A percentile compares a stretch with the other conserved stretches of the same genome.
These are phyloP conservation scores for Bembecia ichneumoniformis DNA, from an alignment of 2,888 invertebrate genomes.

Conservation along the genomic window DNA sequence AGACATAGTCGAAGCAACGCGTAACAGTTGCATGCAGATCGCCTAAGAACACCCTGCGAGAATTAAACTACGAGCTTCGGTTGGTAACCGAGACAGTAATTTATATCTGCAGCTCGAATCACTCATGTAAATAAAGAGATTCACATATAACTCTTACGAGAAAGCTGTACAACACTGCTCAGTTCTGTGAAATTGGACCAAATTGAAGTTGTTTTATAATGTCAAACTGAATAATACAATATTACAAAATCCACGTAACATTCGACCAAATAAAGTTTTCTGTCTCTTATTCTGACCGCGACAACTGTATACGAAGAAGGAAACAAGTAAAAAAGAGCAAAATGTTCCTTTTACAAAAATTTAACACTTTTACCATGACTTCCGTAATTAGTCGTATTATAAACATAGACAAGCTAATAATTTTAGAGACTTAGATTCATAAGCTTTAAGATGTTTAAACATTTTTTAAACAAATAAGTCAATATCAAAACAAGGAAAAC, in stretches of 20 bases:
- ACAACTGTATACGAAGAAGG: too few relatives aligned
- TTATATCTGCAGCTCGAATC: constrained; percentile 40
- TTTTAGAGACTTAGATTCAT: too few relatives aligned
- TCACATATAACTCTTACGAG: constrained; percentile 14
- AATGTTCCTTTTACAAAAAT: constrained; percentile 8
- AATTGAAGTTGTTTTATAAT: constrained; percentile 52
- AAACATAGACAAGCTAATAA: too few relatives aligned
- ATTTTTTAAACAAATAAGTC: too few relatives aligned
- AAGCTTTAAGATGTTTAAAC: too few relatives aligned
- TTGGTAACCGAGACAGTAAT: constrained; percentile 32
- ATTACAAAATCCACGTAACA: constrained; percentile 47
- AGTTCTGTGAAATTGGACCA: constrained; percentile 42
- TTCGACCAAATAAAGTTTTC: constrained; percentile 14
- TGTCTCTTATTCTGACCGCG: not conserved
- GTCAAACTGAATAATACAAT: constrained; percentile 37
- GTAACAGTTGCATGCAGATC: constrained; percentile 72
- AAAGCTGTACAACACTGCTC: too few relatives aligned
- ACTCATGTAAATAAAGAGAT: constrained; percentile 59
- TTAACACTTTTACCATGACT: too few relatives aligned
- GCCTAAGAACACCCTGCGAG: constrained; percentile 51
- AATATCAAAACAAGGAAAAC: too few relatives aligned
- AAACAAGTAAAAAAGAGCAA: constrained; percentile 26
- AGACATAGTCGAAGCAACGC: constrained; percentile 74
- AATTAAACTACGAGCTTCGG: constrained; percentile 40
- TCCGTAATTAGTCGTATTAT: too few relatives aligned